Conservation (phyloP, 2,888 invertebrate species). For the Ectobius pallidus region DNA sequence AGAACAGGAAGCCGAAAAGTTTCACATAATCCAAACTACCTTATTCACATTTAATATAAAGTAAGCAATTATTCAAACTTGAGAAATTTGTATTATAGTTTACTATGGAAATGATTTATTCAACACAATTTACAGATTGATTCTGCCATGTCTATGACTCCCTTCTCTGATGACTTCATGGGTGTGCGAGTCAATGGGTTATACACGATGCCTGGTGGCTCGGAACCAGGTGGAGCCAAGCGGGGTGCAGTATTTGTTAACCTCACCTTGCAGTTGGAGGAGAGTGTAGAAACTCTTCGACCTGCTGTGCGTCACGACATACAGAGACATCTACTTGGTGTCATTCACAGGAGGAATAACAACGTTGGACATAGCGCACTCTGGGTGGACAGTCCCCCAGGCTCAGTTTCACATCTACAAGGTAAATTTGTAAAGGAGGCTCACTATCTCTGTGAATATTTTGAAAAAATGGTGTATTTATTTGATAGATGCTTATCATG, state of each 20-base stretch:
- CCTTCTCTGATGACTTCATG: slow-evolving; percentile 86
- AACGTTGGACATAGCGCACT: slow-evolving; percentile 87
- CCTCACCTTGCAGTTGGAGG: slow-evolving; percentile 80
- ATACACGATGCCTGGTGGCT: slow-evolving; percentile 66
- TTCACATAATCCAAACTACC: neutral
- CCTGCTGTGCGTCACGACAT: slow-evolving; percentile 75
- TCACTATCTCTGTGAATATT: no score
- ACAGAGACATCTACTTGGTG: slow-evolving; percentile 82
- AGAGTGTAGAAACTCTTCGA: slow-evolving; percentile 73
- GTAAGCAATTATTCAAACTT: no score
- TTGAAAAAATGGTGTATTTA: no score
- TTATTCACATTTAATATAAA: no score
- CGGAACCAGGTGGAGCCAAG: slow-evolving; percentile 60
- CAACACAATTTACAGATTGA: no score
- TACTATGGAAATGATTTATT: no score
- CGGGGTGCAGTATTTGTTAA: slow-evolving; percentile 79
- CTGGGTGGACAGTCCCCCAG: slow-evolving; percentile 82
- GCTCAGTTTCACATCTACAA: slow-evolving; percentile 75
- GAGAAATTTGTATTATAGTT: no score
- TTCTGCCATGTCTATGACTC: slow-evolving; percentile 91
- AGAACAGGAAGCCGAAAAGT: neutral
- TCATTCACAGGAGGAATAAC: slow-evolving; percentile 81
- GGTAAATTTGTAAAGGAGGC: no score
- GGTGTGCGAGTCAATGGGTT: slow-evolving; percentile 80
- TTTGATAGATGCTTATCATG: no score